These are phyloP conservation scores for Camponotus vicinus DNA, from an alignment of 1,140 invertebrate genomes.

Conservation along the genomic window DNA sequence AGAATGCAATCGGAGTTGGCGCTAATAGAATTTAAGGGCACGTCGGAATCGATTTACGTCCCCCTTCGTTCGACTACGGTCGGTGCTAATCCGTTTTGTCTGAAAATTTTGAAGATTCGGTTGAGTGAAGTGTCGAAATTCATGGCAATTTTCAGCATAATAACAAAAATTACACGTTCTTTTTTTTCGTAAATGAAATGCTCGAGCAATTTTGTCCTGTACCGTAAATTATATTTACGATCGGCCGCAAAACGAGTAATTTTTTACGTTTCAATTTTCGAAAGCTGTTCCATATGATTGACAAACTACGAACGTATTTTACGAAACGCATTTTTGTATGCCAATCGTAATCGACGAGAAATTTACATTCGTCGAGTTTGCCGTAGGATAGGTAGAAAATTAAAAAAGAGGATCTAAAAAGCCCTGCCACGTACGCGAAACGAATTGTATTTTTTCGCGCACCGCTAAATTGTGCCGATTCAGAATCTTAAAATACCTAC, in stretches of 20 bases:
- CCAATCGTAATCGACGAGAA: conserved; percentile 43
- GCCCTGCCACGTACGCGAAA: conserved; percentile 22
- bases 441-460: conserved; percentile 38
- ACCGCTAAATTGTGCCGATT: conserved; percentile 46
- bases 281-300: conserved; percentile 51
- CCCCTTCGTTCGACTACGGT: conserved; percentile 56
- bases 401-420: conserved; percentile 47
- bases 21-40: conserved; percentile 58
- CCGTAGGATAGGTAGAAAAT: conserved; percentile 47
- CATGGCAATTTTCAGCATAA: conserved; percentile 29
- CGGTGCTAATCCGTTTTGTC: conserved; percentile 70
- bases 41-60: conserved; percentile 65
- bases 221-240: conserved; percentile 21
- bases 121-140: conserved; percentile 51
- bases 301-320: conserved; percentile 57
- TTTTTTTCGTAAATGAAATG: conserved; percentile 27
- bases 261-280: conserved; percentile 41
- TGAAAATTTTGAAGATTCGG: conserved; percentile 26
- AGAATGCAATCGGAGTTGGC: conserved; percentile 71
- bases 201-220: not conserved
- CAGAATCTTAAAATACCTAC: conserved; percentile 60
- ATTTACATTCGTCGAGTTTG: conserved; percentile 57
- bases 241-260: conserved; percentile 21
- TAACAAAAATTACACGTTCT: not conserved
- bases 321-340: conserved; percentile 35